These are phyloP conservation scores for Phaonia tiefii DNA, from an alignment of 2,888 invertebrate species.

Conservation along the genomic window DNA sequence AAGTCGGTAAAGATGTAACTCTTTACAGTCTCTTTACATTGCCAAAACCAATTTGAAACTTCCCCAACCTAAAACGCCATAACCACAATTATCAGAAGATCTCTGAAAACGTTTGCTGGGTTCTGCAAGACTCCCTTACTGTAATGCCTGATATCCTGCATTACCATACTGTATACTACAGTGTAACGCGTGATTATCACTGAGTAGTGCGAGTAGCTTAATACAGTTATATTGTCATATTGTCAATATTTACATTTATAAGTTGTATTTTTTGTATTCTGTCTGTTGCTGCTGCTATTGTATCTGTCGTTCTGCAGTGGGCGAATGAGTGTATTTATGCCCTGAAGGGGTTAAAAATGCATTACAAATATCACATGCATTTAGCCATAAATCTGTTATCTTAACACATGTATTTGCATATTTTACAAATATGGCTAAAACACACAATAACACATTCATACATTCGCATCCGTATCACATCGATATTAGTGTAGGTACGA, in stretches of 20 bases:
- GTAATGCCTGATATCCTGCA: not conserved
- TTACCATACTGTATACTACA: not conserved
- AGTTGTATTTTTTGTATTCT: too few species aligned
- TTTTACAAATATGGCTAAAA: constrained; percentile 1
- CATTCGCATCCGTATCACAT: not conserved
- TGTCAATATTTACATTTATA: constrained; percentile 57
- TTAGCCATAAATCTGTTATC: constrained; percentile 61
- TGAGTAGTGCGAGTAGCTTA: constrained; percentile 17
- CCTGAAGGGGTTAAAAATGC: constrained; percentile 49
- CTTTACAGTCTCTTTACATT: too few species aligned
- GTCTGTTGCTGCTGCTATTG: too few species aligned
- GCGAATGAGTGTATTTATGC: not conserved
- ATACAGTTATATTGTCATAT: constrained; percentile 49
- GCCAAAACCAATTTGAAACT: too few species aligned
- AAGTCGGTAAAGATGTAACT: too few species aligned
- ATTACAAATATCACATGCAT: constrained; percentile 35
- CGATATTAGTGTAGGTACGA: too few species aligned
- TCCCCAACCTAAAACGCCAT: too few species aligned
- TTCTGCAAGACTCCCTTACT: too few species aligned
- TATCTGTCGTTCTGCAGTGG: not conserved
- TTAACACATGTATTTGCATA: constrained; percentile 57
- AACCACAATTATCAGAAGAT: not conserved
- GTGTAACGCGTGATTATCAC: constrained; percentile 1
- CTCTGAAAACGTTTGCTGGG: not conserved
- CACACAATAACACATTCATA: not conserved